Base-by-base conservation (phyloP, 2,797 vertebrate species). In the Rhyacichthys aspro region DNA sequence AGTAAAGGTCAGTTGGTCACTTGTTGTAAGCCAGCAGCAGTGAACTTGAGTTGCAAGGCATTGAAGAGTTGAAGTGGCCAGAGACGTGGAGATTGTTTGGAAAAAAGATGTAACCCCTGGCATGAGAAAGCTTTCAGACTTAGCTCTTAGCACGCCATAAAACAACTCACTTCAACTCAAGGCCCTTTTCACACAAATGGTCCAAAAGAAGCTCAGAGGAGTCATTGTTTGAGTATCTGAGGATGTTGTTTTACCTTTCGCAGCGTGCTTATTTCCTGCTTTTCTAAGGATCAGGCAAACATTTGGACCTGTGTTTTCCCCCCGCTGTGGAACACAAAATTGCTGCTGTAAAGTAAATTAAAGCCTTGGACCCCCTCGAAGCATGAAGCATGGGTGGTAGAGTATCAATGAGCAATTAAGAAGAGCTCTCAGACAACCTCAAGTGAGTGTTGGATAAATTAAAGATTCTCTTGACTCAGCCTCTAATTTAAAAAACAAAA, bases 241-340 rank as follows among this genome's bases (percentile, higher is more conserved):
- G 75, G 76, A 79, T 75, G 72, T 82, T 83, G 68, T 74, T 49
- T 59, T 62, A 52, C 67, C 78, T 71, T 49, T 19, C 81, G 43
- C 84, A 38, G 60, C 75, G 23, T 46, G 77, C 78, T 68, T 54
- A 39, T 74, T 85, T 86, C 83, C 84, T 86, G 77, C 74, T 71
- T 74, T 74, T 79, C 43, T 57, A 67, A 47, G 56, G 74, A 83
- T 85, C 77, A 77, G 66, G 67, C 63, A 72, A 71, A 66, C 70
- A 48, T 53, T 56, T 39, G 11, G 57, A 48, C 52, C 18, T 63
- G 76, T 84, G 76, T 61, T 74, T 83, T 71, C 59, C 72, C 77
- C 23, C 63, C 8, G 46, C 63, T 59, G 54, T 53, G 66, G 68
- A 79, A 82, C 56, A 56, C 47, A 55, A 83, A 88, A 86, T 87